phyloP scores from a whole-genome alignment of 35 echinoderm and acorn worm species.

The Ophioderma brevispina region DNA sequence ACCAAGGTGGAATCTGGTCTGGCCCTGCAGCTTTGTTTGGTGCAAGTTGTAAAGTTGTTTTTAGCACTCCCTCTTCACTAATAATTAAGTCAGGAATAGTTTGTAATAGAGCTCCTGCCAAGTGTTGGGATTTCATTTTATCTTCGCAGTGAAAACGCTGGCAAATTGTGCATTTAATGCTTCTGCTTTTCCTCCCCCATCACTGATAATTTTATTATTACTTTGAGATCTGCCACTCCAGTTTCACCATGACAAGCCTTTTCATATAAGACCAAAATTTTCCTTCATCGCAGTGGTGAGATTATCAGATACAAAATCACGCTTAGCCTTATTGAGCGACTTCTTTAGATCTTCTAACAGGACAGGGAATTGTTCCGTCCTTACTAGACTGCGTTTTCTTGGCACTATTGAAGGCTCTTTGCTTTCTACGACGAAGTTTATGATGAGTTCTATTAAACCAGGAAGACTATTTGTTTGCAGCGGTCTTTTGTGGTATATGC shows the following conservation, averaged over 20 bases:
- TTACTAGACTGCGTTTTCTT: too few relatives aligned
- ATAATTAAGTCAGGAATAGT: neutral
- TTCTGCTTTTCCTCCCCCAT: neutral
- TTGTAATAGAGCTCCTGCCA: neutral
- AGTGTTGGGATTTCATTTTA: neutral
- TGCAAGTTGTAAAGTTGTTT: neutral
- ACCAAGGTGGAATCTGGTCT: conserved; percentile 26
- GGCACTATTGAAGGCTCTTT: too few relatives aligned
- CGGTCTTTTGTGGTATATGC: too few relatives aligned
- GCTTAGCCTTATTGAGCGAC: neutral
- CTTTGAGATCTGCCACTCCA: neutral
- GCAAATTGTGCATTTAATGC: conserved; percentile 1
- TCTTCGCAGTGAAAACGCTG: conserved; percentile 11
- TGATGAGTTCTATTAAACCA: too few relatives aligned
- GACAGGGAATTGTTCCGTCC: too few relatives aligned
- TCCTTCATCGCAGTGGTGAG: neutral
- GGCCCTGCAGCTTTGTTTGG: conserved; percentile 20
- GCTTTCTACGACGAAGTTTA: too few relatives aligned
- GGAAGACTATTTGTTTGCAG: too few relatives aligned
- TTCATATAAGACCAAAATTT: neutral
- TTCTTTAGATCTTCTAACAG: too few relatives aligned
- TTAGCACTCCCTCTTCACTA: neutral
- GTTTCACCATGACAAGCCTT: neutral
- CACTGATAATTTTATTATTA: neutral
- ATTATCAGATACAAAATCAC: neutral